Evolutionary conservation across 2,113 vertebrate species (phyloP), one percentile per base, ranked within the genome.

Genomic region (Arothron firmamentum): DNA sequence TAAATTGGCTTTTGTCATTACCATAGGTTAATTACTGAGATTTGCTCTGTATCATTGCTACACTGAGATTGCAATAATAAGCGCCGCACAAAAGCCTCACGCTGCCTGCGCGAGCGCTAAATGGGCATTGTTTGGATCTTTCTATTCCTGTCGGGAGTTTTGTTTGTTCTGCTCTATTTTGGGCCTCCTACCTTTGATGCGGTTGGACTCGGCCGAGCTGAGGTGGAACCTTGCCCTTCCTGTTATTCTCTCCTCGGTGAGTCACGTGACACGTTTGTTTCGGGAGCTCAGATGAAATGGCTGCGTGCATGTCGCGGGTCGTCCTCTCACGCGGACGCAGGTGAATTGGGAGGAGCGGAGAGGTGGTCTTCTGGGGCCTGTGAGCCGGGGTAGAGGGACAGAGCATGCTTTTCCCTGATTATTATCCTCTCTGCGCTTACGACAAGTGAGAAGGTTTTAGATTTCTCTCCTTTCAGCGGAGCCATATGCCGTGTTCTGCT

Each of bases 1-100:
- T 86, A 87, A 88, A 85, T 85, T 86, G 84, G 84, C 87, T 88
- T 87, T 87, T 87, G 85, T 88, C 87, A 88, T 88, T 87, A 90
- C 84, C 87, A 88, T 87, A 84, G 87, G 87, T 88, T 88, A 87
- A 89, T 89, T 88, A 89, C 83, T 79, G 82, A 84, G 85, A 87
- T 89, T 87, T 87, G 76, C 82, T 86, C 85, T 77, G 83, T 81
- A 86, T 54, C 63, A 64, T 86, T 78, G 79, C 79, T 77, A 78
- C 80, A 74, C 70, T 82, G 62, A 78, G 82, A 86, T 72, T 81
- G 78, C 83, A 87, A 86, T 84, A 88, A 88, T 85, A 85, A 77
- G 74, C 77, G n/a, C 23, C 66, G 63, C 74, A 85, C 80, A 89
- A 87, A 87, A 88, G 82, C 78, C 83, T 85, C 79, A 77, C 75